Base-by-base conservation (phyloP, 2,113 vertebrate genomes). In the Perca fluviatilis region DNA sequence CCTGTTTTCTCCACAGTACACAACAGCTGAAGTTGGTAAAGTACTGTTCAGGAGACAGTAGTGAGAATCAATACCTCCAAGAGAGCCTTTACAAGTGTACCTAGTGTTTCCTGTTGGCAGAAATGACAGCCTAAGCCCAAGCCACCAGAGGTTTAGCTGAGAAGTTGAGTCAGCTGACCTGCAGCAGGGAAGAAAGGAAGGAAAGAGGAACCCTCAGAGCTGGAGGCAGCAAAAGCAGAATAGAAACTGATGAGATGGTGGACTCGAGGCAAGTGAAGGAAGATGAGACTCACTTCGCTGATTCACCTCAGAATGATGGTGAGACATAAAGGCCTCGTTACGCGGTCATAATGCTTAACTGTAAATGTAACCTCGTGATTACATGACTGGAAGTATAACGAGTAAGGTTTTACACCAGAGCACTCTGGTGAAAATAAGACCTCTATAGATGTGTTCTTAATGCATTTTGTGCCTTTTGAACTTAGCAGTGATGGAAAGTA, bases 61-160 rank as follows among this genome's bases (percentile, higher is more conserved):
- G 57, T 18, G 33, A n/a, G 36, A 30, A 74, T 88, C 75, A 1
- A 62, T 79, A 25, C 19, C 33, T 72, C 25, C n/a, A 4, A 6
- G 47, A 76, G 68, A 60, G 30, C 36, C 23, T 53, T 6, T 2
- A 8, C 50, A 19, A 23, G n/a, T 62, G 53, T 75, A 58, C 60
- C 53, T 40, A 76, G 63, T 73, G 49, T 83, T 83, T 87, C 68
- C 82, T 81, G 57, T 75, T 46, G 86, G 67, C 47, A 75, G 68
- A 80, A 77, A 68, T 56, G 67, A 73, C 40, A 0, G 15, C 50
- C 64, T 18, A 5, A 62, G 23, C 50, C 64, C 14, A 5, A 62
- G 23, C 64, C 50, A 25, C 46, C 36, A 43, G 40, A 15, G 51
- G 43, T 58, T 50, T 12, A 56, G 19, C 23, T 0, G 66, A 76